Base-by-base conservation (phyloP, 2,113 vertebrate species). In the Deroptyus accipitrinus region DNA sequence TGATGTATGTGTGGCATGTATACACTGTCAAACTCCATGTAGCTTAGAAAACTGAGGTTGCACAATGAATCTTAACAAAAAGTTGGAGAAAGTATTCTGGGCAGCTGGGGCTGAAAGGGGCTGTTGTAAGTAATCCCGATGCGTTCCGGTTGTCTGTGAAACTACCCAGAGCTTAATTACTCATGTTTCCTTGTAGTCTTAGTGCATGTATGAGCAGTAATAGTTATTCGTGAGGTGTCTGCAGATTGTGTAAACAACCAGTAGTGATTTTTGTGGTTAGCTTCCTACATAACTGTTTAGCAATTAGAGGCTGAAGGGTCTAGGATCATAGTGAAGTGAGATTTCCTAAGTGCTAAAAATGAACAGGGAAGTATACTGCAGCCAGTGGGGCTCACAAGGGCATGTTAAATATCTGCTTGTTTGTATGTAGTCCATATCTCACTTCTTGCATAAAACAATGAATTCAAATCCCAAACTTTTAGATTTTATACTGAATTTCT, bases 1-100 rank as follows among this genome's bases (percentile, higher is more conserved):
- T 44, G 55, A 23, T 79, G 27, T 30, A 10, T 28, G 7, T 33
- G 33, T 72, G 30, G 27, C 16, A 18, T n/a, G 4, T 52, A 15
- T 75, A 25, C 22, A 17, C 23, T 51, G 14, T 51, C 44, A 70
- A 70, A 88, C 33, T 93, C 66, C 20, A 25, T 27, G 20, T 49
- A 66, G 25, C 79, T 95, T 94, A 78, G 78, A 75, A 91, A 95
- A 82, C 63, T 63, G 62, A 93, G 41, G 69, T 94, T 79, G 57
- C 42, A 23, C 54, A 37, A 46, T 35, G 13, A 76, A 83, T 79
- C 57, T 68, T 37, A 90, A 74, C 44, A 70, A 81, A 74, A 92
- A 70, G 37, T 30, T 88, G 61, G 55, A 77, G 76, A 61, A 89
- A 75, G 44, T 70, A 9, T 73, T 79, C 62, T 52, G 62, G 41